Evolutionary conservation across 1,140 invertebrate genomes (phyloP).

Genomic region (Zaprionus ornatus): DNA sequence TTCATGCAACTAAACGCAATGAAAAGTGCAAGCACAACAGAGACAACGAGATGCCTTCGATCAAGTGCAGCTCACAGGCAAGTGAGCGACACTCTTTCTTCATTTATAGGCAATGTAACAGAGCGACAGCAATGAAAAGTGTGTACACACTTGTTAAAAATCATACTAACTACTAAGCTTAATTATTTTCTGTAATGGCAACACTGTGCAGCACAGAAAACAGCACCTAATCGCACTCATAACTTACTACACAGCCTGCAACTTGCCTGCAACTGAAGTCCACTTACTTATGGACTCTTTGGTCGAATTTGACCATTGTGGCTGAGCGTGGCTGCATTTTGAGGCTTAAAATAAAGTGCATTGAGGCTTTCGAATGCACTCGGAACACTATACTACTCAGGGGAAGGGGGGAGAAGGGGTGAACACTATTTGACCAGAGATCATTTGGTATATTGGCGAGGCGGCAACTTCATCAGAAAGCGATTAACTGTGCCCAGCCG

Average conservation of each 20-base stretch:
- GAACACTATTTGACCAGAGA: constrained; percentile 9
- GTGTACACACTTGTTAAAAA: background rate
- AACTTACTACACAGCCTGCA: background rate
- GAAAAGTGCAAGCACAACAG: background rate
- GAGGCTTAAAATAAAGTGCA: background rate
- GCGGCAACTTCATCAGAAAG: constrained; percentile 41
- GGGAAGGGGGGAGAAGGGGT: too few species aligned
- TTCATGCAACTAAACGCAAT: background rate
- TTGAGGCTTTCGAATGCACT: background rate
- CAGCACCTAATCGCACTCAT: background rate
- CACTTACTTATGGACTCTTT: constrained; percentile 11
- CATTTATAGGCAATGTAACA: background rate
- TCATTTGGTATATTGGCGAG: constrained; percentile 26
- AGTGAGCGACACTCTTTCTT: background rate
- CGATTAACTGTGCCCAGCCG: constrained; percentile 38
- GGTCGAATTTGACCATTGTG: background rate
- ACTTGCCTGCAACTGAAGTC: background rate
- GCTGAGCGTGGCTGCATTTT: background rate
- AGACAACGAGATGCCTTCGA: background rate
- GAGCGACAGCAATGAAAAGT: background rate
- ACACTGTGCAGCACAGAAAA: background rate
- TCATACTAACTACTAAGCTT: background rate
- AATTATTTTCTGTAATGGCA: background rate
- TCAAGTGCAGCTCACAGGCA: background rate
- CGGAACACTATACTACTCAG: background rate